These are phyloP conservation scores for Hydrocynus forskahlii DNA, from an alignment of 2,797 vertebrate species.

Conservation along the genomic window DNA sequence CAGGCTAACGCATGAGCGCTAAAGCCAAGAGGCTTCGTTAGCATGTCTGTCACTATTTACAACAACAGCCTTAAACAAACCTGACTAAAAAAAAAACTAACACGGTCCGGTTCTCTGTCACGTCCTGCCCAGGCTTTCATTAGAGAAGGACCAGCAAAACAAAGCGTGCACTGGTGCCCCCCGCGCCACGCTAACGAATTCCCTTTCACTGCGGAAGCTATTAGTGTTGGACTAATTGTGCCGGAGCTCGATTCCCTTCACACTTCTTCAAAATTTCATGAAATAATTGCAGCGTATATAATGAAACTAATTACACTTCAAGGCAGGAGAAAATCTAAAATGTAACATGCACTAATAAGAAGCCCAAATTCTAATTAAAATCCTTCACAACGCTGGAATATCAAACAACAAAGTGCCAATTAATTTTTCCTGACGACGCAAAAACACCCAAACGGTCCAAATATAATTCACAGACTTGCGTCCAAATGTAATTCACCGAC, in stretches of 20 bases:
- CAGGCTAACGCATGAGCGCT: slow-evolving; percentile 2
- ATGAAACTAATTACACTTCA: slow-evolving; percentile 70
- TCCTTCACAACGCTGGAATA: slow-evolving; percentile 45
- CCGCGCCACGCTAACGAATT: slow-evolving; percentile 50
- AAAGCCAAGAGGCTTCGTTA: slow-evolving; percentile 29
- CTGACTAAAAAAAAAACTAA: neutral
- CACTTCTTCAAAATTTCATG: slow-evolving; percentile 65
- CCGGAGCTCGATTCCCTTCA: slow-evolving; percentile 63
- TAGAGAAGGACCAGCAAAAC: slow-evolving; percentile 3
- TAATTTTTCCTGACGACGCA: slow-evolving; percentile 36
- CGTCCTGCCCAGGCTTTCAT: slow-evolving; percentile 26
- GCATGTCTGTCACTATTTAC: slow-evolving; percentile 37
- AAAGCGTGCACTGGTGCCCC: slow-evolving; percentile 46
- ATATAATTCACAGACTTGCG: neutral
- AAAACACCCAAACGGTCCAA: neutral
- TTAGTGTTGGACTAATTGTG: slow-evolving; percentile 58
- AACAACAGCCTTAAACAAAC: slow-evolving; percentile 32
- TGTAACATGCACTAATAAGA: slow-evolving; percentile 66
- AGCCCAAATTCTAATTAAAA: slow-evolving; percentile 64
- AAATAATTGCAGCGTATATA: slow-evolving; percentile 60
- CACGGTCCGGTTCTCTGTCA: neutral
- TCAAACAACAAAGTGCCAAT: slow-evolving; percentile 57
- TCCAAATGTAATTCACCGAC: slow-evolving; percentile 1
- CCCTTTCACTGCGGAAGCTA: slow-evolving; percentile 52
- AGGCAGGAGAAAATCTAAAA: slow-evolving; percentile 64